These are phyloP conservation scores for Parasteatoda lunata DNA, from an alignment of 2,888 invertebrate species.

Conservation along the genomic window DNA sequence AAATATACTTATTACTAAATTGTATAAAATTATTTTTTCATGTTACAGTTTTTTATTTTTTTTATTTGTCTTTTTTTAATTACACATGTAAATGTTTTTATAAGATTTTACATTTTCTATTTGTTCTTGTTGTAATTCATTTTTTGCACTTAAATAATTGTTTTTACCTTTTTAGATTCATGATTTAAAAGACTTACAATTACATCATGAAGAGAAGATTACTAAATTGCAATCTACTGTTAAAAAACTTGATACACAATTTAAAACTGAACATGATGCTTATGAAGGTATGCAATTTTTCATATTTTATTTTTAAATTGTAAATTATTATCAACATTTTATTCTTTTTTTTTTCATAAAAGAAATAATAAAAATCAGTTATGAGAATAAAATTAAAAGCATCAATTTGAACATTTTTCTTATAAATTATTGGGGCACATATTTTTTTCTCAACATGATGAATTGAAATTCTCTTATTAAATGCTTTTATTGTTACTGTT, in stretches of 20 bases:
- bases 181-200: conserved; percentile 13
- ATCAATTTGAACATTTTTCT: too few relatives aligned
- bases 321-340: not conserved
- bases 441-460: too few relatives aligned
- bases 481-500: too few relatives aligned
- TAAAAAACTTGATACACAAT: conserved; percentile 18
- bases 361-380: not conserved
- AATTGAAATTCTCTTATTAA: too few relatives aligned
- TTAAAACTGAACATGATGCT: not conserved
- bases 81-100: too few relatives aligned
- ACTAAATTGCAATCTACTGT: conserved; percentile 14
- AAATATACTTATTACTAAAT: too few relatives aligned
- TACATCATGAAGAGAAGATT: conserved; percentile 18
- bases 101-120: too few relatives aligned
- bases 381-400: too few relatives aligned
- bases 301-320: not conserved
- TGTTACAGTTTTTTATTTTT: too few relatives aligned
- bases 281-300: conserved; percentile 22
- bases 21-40: too few relatives aligned
- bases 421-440: too few relatives aligned
- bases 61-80: too few relatives aligned
- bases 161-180: conserved; percentile 23
- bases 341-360: not conserved
- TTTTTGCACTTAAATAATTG: not conserved
- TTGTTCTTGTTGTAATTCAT: not conserved